Evolutionary conservation across 2,888 invertebrate genomes (phyloP), one percentile per base, ranked within the genome.

Genomic region (Phalera bucephala): DNA sequence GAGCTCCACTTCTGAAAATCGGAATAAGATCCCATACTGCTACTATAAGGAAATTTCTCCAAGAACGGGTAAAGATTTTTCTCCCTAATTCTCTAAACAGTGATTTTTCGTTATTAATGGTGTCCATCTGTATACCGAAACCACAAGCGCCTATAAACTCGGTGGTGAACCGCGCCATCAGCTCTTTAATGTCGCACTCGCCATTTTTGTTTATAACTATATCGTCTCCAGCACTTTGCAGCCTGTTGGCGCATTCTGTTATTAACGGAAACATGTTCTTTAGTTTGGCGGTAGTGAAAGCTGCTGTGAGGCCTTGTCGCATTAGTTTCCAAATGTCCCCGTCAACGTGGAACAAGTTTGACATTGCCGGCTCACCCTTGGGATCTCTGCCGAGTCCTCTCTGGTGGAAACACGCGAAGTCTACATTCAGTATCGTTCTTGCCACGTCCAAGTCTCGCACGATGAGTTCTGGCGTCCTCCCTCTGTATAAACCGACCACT

Each of bases 261-360:
- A 86, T 63, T 12, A 86, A 52, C 1, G 85, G 86, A 30, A 81
- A 86, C 86, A 85, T 86, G 2, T 57, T 70, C 36, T 74, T 80
- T 17, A 86, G 45, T 37, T 84, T 83, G 1, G 77, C 73, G 0
- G 72, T 75, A 0, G 84, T 84, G 36, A 85, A 85, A 0, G 82
- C 73, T 0, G 82, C 64, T 8, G 85, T 82, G n/a, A 85, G 32
- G 4, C 77, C 68, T 37, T 83, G 77, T 1, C 85, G 64, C 8
- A 80, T 36, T 6, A 84, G 51, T 40, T 71, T 82, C 86, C 86
- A 86, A 2, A 33, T 30, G 28, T 86, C 85, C 0, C 84, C 84
- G 12, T 83, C 77, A 3, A 36, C 66, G 21, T 69, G 64, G 34
- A 86, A 84, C 12, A 85, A 31, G 34, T 76, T 82, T 3, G 34